A percentile compares a stretch with the other conserved stretches of the same genome.
Conservation (phyloP, 2,888 invertebrate species). For the Pyrgus malvae region DNA sequence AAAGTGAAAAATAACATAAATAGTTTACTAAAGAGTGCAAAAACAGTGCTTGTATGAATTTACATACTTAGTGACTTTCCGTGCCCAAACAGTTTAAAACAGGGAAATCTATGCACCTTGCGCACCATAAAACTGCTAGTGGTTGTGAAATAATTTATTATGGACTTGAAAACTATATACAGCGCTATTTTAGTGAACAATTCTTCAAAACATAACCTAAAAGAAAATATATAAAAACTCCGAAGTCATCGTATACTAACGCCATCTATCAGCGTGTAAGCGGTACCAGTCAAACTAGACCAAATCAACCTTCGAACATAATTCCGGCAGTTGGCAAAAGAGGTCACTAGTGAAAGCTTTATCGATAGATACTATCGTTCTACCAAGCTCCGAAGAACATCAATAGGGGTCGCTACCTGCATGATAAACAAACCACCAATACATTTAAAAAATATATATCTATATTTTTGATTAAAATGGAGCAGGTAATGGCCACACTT, state of each 20-base stretch:
- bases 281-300: conserved; percentile 4
- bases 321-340: not conserved
- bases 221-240: not conserved
- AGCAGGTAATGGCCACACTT: conserved; percentile 9
- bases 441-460: conserved; percentile 24
- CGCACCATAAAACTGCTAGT: not conserved
- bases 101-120: not conserved
- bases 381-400: not conserved
- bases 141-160: conserved; percentile 1
- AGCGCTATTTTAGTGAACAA: not conserved
- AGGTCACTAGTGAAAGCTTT: not conserved
- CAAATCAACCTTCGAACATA: conserved; percentile 1
- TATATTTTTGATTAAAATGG: not conserved
- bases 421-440: not conserved
- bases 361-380: not conserved
- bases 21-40: conserved; percentile 3
- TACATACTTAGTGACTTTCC: conserved; percentile 1
- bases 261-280: conserved; percentile 3
- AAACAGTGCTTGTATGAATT: conserved; percentile 1
- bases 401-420: conserved; percentile 4
- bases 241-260: conserved; percentile 6
- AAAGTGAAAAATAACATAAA: not conserved
- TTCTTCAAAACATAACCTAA: conserved; percentile 3
- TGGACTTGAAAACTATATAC: not conserved
- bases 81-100: not conserved